phyloP scores from a whole-genome alignment of 2,113 vertebrate genomes.

The Aegotheles bennettii region DNA sequence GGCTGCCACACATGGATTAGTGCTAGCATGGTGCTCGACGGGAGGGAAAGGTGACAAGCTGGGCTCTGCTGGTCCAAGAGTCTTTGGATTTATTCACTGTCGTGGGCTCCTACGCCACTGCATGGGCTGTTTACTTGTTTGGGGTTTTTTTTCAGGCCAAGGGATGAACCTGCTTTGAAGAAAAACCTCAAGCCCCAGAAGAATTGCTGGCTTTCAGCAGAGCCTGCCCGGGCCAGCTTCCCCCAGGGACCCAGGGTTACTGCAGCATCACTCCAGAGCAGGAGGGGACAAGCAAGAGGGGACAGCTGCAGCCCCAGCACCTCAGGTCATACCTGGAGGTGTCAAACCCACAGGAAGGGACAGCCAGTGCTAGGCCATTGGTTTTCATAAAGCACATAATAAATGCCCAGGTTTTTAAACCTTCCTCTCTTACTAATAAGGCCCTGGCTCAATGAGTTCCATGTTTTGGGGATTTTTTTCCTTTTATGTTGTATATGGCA shows the following conservation, averaged over 20 bases:
- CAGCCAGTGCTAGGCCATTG: neutral
- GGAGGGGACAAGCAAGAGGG: neutral
- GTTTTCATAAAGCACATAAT: neutral
- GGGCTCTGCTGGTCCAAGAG: neutral
- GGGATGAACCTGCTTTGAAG: neutral
- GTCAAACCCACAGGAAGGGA: neutral
- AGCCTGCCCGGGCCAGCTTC: neutral
- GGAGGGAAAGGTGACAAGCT: neutral
- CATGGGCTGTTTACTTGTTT: neutral
- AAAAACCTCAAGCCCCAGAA: neutral
- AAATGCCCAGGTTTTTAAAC: neutral
- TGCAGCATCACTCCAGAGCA: accelerated
- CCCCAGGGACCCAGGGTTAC: neutral
- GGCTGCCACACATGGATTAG: neutral
- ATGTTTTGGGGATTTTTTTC: neutral
- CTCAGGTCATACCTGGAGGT: neutral
- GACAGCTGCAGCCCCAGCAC: neutral
- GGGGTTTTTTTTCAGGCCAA: neutral
- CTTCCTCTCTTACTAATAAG: neutral
- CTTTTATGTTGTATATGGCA: neutral
- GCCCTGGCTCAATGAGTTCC: neutral
- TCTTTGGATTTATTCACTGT: neutral
- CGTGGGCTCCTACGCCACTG: neutral
- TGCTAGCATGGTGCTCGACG: neutral
- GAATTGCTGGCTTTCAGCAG: neutral